phyloP scores from a whole-genome alignment of 64 coral and sea anemone species.

The Montipora cactus region DNA sequence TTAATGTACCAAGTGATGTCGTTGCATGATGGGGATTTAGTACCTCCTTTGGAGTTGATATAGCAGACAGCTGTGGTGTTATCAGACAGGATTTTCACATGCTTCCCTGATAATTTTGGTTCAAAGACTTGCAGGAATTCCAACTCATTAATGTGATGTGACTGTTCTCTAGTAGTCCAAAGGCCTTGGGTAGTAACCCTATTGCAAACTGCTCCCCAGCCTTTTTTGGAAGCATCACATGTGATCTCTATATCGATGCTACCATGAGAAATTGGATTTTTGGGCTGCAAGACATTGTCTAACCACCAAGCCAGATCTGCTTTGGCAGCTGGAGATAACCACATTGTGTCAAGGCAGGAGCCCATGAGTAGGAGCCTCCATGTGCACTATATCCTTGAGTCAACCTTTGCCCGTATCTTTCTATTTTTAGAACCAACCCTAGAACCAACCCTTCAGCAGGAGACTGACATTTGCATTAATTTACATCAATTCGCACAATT shows the following conservation, averaged over 20 bases:
- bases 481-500: too few relatives aligned
- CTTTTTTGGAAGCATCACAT: constrained; percentile 31
- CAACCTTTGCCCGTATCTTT: too few relatives aligned
- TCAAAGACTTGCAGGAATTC: background rate
- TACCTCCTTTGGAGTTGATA: constrained; percentile 29
- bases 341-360: constrained; percentile 7
- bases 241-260: background rate
- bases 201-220: background rate
- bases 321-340: constrained; percentile 15
- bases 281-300: too few relatives aligned
- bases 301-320: constrained; percentile 38
- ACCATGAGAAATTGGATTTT: constrained; percentile 2
- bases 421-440: too few relatives aligned
- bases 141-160: constrained; percentile 3
- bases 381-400: too few relatives aligned
- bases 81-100: constrained; percentile 25
- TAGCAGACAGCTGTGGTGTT: constrained; percentile 40
- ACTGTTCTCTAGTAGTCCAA: background rate
- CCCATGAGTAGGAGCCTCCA: too few relatives aligned
- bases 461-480: too few relatives aligned
- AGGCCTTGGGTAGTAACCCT: background rate
- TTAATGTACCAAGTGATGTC: constrained; percentile 3
- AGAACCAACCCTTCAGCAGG: too few relatives aligned
- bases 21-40: constrained; percentile 38
- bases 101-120: constrained; percentile 2